Evolutionary conservation across 2,888 invertebrate species (phyloP).

Genomic region (Pristionchus entomophagus): DNA sequence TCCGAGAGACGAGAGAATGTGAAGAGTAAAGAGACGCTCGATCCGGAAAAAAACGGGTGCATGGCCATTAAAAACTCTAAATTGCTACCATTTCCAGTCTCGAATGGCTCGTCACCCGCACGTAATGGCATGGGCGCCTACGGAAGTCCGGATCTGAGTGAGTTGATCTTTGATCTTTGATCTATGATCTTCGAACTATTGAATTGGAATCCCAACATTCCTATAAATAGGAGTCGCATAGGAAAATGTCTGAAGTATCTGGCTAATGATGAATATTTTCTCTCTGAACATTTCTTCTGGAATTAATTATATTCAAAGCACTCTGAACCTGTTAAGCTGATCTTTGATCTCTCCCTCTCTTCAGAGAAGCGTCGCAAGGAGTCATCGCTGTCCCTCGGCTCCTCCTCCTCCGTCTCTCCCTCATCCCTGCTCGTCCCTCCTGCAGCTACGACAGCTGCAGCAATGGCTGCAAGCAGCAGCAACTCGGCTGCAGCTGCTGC

Average conservation of each 20-base stretch:
- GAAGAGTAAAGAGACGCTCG: too few species aligned
- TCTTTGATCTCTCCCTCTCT: neutral
- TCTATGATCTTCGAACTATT: too few species aligned
- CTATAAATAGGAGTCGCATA: too few species aligned
- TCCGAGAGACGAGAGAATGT: too few species aligned
- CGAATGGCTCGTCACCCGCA: neutral
- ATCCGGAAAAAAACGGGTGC: too few species aligned
- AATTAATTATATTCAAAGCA: too few species aligned
- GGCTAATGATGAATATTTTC: too few species aligned
- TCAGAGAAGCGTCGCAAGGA: conserved; percentile 12
- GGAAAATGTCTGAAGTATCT: too few species aligned
- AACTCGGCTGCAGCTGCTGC: neutral
- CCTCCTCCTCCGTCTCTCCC: conserved; percentile 36
- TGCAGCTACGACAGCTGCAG: neutral
- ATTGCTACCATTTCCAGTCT: conserved; percentile 18
- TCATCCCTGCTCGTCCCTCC: neutral
- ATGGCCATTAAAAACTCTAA: too few species aligned
- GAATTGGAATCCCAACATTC: too few species aligned
- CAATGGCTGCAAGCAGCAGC: neutral
- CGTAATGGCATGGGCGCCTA: conserved; percentile 10
- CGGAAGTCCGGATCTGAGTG: conserved; percentile 19
- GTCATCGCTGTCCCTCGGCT: neutral
- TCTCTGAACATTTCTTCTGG: too few species aligned
- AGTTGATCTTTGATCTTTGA: conserved; percentile 27
- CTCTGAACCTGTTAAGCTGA: too few species aligned